phyloP scores from a whole-genome alignment of 2,888 invertebrate genomes.

The Ormyrus thymus region DNA sequence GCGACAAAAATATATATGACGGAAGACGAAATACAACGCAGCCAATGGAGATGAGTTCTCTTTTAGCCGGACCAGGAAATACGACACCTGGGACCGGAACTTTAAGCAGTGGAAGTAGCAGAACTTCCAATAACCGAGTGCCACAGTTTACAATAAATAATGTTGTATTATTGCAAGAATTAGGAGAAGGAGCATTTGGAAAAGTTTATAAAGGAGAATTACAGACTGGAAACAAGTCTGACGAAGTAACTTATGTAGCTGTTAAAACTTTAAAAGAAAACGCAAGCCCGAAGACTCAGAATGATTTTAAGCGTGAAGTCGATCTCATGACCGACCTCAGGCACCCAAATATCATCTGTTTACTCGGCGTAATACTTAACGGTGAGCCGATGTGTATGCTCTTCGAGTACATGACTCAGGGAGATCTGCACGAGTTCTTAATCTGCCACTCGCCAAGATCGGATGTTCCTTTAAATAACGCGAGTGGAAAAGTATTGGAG shows the following conservation, averaged over 20 bases:
- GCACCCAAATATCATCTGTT: conserved; percentile 96
- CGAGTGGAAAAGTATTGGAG: conserved; percentile 86
- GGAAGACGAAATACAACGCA: conserved; percentile 86
- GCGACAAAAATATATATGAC: conserved; percentile 85
- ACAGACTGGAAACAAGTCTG: conserved; percentile 77
- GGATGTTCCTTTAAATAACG: conserved; percentile 77
- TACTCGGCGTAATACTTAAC: conserved; percentile 92
- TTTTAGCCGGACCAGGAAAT: conserved; percentile 79
- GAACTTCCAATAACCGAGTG: conserved; percentile 79
- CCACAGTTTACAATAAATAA: conserved; percentile 91
- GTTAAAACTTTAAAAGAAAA: conserved; percentile 96
- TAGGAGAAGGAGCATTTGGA: conserved; percentile 97
- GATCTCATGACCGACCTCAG: conserved; percentile 95
- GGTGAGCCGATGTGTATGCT: conserved; percentile 96
- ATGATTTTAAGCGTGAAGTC: conserved; percentile 95
- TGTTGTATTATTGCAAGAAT: conserved; percentile 90
- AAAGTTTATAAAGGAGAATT: conserved; percentile 97
- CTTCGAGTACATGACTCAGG: conserved; percentile 98
- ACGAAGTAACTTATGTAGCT: conserved; percentile 87
- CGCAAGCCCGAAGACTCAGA: conserved; percentile 91
- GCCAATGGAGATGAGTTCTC: conserved; percentile 89
- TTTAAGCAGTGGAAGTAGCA: conserved; percentile 75
- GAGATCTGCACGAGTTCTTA: conserved; percentile 97
- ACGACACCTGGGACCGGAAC: conserved; percentile 77
- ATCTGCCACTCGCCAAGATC: conserved; percentile 89